phyloP scores from a whole-genome alignment of 2,888 invertebrate species.

The Orthosia gothica region DNA sequence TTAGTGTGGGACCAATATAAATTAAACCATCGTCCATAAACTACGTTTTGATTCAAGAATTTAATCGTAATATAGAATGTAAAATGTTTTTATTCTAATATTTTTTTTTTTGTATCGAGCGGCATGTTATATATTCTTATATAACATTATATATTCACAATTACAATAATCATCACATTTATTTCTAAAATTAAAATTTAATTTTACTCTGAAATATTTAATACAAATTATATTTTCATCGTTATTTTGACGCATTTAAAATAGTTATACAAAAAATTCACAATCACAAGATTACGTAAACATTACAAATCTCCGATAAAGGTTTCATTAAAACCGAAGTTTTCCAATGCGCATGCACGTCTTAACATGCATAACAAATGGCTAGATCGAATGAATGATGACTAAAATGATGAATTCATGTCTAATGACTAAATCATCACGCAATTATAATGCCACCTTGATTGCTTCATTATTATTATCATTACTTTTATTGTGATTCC shows the following conservation, averaged over 20 bases:
- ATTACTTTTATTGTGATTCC: constrained; percentile 44
- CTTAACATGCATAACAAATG: constrained; percentile 25
- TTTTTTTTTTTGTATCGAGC: neutral
- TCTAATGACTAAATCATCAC: constrained; percentile 47
- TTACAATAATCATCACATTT: constrained; percentile 37
- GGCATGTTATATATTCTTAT: neutral
- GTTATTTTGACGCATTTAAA: constrained; percentile 26
- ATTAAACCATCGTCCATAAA: constrained; percentile 53
- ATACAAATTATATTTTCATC: neutral
- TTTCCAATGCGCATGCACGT: constrained; percentile 22
- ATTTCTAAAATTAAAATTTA: neutral
- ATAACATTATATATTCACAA: too few species aligned
- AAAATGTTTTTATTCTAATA: neutral
- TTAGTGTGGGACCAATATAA: constrained; percentile 65
- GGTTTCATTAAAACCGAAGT: constrained; percentile 22
- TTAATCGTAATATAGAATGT: neutral
- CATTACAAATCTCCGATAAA: constrained; percentile 37
- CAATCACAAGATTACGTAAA: constrained; percentile 23
- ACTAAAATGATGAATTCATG: constrained; percentile 32
- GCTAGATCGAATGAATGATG: constrained; percentile 28
- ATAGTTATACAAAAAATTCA: constrained; percentile 13
- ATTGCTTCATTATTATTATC: constrained; percentile 46
- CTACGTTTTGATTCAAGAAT: constrained; percentile 28
- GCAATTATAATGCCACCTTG: constrained; percentile 37
- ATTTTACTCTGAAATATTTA: neutral